Conservation (phyloP, 2,888 invertebrate genomes). For the Dendrolimus pini region DNA sequence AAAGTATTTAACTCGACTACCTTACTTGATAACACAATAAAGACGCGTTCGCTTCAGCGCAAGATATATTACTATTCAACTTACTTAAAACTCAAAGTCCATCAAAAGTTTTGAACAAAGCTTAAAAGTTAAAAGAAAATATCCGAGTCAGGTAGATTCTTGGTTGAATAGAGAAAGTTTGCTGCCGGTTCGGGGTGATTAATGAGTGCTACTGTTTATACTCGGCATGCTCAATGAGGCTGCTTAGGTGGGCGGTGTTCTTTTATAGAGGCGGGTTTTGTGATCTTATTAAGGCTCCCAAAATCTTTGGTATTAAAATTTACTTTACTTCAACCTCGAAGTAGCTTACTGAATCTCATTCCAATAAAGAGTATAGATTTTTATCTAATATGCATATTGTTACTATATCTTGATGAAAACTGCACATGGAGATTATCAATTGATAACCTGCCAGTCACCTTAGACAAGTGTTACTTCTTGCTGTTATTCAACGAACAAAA, state of each 20-base stretch:
- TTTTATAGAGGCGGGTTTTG: conserved; percentile 4
- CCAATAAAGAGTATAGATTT: too few species aligned
- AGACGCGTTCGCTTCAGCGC: conserved; percentile 31
- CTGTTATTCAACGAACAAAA: too few species aligned
- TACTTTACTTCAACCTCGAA: too few species aligned
- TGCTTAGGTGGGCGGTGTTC: conserved; percentile 20
- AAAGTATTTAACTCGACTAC: background rate
- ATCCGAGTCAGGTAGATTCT: conserved; percentile 69
- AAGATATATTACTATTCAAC: conserved; percentile 74
- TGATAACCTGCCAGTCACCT: too few species aligned
- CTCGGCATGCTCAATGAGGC: conserved; percentile 57
- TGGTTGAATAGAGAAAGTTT: conserved; percentile 67
- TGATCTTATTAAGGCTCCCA: background rate
- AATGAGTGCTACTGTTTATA: conserved; percentile 64
- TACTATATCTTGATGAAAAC: too few species aligned
- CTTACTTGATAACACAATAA: conserved; percentile 44
- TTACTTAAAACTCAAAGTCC: conserved; percentile 73
- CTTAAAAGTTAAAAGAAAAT: conserved; percentile 76
- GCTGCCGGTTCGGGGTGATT: conserved; percentile 45
- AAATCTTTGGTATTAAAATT: background rate
- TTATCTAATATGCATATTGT: too few species aligned
- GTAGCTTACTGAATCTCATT: too few species aligned
- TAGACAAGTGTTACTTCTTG: too few species aligned
- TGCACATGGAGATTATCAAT: too few species aligned
- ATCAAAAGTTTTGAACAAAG: conserved; percentile 71